Base-by-base conservation (phyloP, 2,888 invertebrate species). In the Drosophila meridionalis region DNA sequence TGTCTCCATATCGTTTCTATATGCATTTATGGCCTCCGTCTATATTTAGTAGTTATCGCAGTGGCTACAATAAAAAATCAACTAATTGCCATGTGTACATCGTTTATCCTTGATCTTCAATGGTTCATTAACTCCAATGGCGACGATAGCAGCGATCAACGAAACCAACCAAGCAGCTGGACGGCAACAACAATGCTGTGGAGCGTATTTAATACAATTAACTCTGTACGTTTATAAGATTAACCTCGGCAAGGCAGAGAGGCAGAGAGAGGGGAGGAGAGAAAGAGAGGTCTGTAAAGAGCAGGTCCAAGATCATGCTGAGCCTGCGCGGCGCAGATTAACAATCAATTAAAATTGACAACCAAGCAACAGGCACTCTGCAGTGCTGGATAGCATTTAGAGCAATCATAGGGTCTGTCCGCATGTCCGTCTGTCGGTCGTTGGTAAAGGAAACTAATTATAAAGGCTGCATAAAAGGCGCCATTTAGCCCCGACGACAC, bases 301-400 rank as follows among this genome's bases (percentile, higher is more conserved):
- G 45, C 36, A 28, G 62, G 62, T 30, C 48, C 72, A 69, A 76
- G 87, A 81, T 87, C 84, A 81, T 69, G 74, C 82, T 63, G 65
- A 73, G 82, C 69, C 76, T 82, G 66, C 68, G 80, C 80, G 75
- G 78, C 72, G 78, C 83, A 91, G 91, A 91, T 91, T 91, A 91
- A 91, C 90, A 91, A 91, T 91, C 91, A 91, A 91, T 91, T 91
- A 91, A 91, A 91, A 91, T 90, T 91, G 91, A 90, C 89, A 91
- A 91, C 80, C 42, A 58, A 69, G 78, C 82, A 77, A 75, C 30
- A 48, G 45, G 70, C 68, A n/a, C 14, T 40, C 40, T 40, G 40
- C 40, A 40, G 14, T 26, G 11, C 47, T 32, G 48, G 40, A 36
- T 34, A 38, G 50, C 57, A 72, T 57, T 67, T 60, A 66, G 60